Evolutionary conservation across 2,797 vertebrate species (phyloP), one percentile per base, ranked within the genome.

Genomic region (Melopsittacus undulatus): DNA sequence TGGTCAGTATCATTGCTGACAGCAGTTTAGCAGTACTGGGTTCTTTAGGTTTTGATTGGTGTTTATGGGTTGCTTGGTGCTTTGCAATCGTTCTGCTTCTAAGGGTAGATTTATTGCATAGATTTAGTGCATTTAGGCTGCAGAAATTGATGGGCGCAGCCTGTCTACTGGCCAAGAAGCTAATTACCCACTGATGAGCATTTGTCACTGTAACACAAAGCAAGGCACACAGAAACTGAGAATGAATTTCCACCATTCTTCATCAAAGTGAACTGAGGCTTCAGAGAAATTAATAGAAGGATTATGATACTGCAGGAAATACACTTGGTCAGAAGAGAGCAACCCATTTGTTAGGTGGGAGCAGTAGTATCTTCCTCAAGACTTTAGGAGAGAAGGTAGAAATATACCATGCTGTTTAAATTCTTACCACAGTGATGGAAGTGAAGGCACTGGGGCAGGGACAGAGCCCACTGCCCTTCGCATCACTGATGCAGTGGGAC

Each of bases 181-280:
- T 83, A 85, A 69, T 94, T 92, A 83, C 32, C 26, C 29, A 46
- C 59, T 61, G 61, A 67, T 77, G 36, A 64, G 40, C 43, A 67
- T 92, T 95, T 92, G 83, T 95, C 62, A 90, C 63, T 63, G 59
- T 80, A 73, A 84, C 43, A 84, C 30, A 32, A 13, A 13, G 30
- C 66, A 88, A 91, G 62, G 19, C 46, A 67, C 46, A 49, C 80
- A 89, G 80, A 93, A 96, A 82, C 63, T 52, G 52, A 84, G 61
- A 84, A 92, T 45, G 54, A 67, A 73, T 87, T 92, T 87, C 64
- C 43, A 74, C 74, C 56, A 51, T 82, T 82, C 40, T 85, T 74
- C 63, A 54, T 67, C 70, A 73, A 49, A 72, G 42, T 68, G 52
- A 80, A 89, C 9, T 57, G 49, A 90, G 32, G n/a, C 52, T 52